Base-by-base conservation (phyloP, 2,888 invertebrate species). In the Stenurella melanura region DNA sequence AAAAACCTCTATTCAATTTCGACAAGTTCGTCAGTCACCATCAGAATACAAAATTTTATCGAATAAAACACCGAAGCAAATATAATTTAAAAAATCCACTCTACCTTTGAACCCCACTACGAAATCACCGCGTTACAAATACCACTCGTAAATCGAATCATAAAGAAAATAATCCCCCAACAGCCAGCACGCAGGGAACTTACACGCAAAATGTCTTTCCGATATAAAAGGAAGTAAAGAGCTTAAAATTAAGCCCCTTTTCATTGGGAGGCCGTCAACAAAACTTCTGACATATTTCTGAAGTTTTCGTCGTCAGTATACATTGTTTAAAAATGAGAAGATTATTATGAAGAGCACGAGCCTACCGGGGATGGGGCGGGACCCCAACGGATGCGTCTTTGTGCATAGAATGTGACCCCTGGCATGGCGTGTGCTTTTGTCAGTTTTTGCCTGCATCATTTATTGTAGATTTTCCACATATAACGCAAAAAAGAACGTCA, bases 311-410 rank as follows among this genome's bases (percentile, higher is more conserved):
- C 69, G 30, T 57, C 56, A 57, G 12, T 42, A 21, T 42, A 50
- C 21, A 60, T 70, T 61, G 60, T 70, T 70, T 70, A 70, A 70
- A 70, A 70, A 69, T 15, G 57, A 54, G 30, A 56, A 69, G 69
- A 58, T 57, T 69, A 69, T 69, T 57, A 18, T 50, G n/a, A 30
- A 61, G 6, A 30, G 34, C 61, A 30, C 61, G 26, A 30, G 61
- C 9, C 61, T n/a, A 26, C 0, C 9, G 7, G 61, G 61, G 61
- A 30, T 61, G 66, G 66, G 67, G 17, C 61, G 30, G 34, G 11
- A 63, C 30, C 64, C 64, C 42, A 26, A 42, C 69, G 57, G 69
- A 69, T 57, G 69, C 58, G 34, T 69, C 56, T 57, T 34, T 69
- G 69, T 34, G n/a, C 69, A 12, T 12, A 30, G 19, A 26, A 56